These are phyloP conservation scores for Hirtodrosophila confusa DNA, from an alignment of 2,888 invertebrate genomes.

Conservation along the genomic window DNA sequence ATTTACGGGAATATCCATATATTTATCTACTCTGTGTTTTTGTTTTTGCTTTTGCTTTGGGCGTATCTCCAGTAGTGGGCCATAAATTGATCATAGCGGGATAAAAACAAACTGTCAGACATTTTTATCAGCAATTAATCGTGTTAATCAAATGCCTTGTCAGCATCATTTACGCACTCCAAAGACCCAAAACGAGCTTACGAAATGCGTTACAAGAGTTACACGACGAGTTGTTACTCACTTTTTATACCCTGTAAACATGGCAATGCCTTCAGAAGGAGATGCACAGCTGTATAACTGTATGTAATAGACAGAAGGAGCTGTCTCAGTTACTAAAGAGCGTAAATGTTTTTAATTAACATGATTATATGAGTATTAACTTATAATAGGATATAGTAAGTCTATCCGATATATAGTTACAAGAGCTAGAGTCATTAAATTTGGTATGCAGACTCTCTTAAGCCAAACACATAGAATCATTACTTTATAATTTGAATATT, in stretches of 20 bases:
- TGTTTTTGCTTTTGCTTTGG: neutral
- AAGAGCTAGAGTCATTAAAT: too few relatives aligned
- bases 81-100: conserved; percentile 39
- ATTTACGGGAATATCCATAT: neutral
- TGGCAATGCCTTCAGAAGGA: neutral
- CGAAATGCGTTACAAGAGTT: conserved; percentile 65
- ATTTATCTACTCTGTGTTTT: neutral
- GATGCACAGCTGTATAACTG: too few relatives aligned
- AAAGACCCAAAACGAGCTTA: conserved; percentile 54
- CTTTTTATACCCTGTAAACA: conserved; percentile 42
- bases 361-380: too few relatives aligned
- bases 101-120: conserved; percentile 57
- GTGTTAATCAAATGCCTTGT: conserved; percentile 83
- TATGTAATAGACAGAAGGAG: too few relatives aligned
- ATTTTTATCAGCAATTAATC: conserved; percentile 83
- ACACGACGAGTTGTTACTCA: conserved; percentile 48
- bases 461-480: too few relatives aligned
- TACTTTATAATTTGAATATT: too few relatives aligned
- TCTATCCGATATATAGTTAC: too few relatives aligned
- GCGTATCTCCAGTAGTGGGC: conserved; percentile 61
- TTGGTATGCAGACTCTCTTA: too few relatives aligned
- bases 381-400: too few relatives aligned
- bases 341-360: too few relatives aligned
- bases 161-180: conserved; percentile 79
- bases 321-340: too few relatives aligned